Evolutionary conservation across 2,888 invertebrate genomes (phyloP), one percentile per base, ranked within the genome.

Genomic region (Cistogaster globosa): DNA sequence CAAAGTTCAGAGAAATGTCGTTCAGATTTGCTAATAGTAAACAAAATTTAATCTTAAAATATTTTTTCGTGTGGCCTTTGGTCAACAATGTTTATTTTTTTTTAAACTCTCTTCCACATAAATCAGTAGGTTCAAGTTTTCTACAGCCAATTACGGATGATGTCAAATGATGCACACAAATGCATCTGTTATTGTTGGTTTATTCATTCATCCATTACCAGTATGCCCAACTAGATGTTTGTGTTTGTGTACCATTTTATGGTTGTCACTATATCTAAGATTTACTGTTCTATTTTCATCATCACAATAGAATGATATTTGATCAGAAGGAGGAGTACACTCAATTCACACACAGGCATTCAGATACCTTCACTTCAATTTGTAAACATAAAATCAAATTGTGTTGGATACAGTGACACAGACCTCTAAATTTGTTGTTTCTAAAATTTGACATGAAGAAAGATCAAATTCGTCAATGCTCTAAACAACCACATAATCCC

Each of bases 271-370:
- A 42, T 42, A 42, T 69, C 69, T 42, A 45, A 69, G 57, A 57
- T 57, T 69, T 69, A 69, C 26, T n/a, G 57, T 42, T 71, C 71
- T 45, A 14, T 18, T 57, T 71, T 45, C 71, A 45, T 58, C 58
- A 58, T 45, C 42, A 68, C 57, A 58, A 26, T 58, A 69, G 12
- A 12, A 57, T 22, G 42, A 55, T 57, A 42, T 69, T 57, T 45
- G 42, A 57, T 69, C 42, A n/a, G 3, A 18, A 58, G 32, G n/a
- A 68, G 11, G 32, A 18, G 45, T 12, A 18, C 71, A 55, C 12
- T 16, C 22, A 8, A 32, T 2, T 2, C 6, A 7, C 6, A 32
- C 32, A 32, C 32, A 68, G 55, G 11, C 57, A 55, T 14, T 14
- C 22, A 45, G 9, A 42, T 12, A 12, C 68, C 22, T 22, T 55